Conservation (phyloP, 2,113 vertebrate genomes). For the crab-eating macaque (Macaca fascicularis) region T2T-MFA8v1.1 NC_088389.1:35757001-35757500, state of each 20-base stretch:
- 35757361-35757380: conserved; percentile 84
- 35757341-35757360: conserved; percentile 82
- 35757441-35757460: conserved; percentile 84
- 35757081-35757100: neutral
- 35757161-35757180: conserved; percentile 14
- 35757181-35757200: neutral
- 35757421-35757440: conserved; percentile 83
- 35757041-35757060: neutral
- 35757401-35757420: conserved; percentile 79
- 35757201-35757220: conserved; percentile 24
- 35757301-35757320: conserved; percentile 83
- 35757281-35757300: conserved; percentile 86
- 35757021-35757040: neutral
- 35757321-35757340: conserved; percentile 88
- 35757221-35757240: conserved; percentile 26
- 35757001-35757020: neutral
- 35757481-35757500: conserved; percentile 39
- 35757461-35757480: conserved; percentile 54
- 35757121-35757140: neutral
- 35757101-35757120: neutral
- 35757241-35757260: conserved; percentile 78
- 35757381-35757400: conserved; percentile 84
- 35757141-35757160: conserved; percentile 45
- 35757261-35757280: conserved; percentile 83
- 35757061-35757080: neutral